Base-by-base conservation (phyloP, 2,888 invertebrate genomes). In the Drosophila rellima region DNA sequence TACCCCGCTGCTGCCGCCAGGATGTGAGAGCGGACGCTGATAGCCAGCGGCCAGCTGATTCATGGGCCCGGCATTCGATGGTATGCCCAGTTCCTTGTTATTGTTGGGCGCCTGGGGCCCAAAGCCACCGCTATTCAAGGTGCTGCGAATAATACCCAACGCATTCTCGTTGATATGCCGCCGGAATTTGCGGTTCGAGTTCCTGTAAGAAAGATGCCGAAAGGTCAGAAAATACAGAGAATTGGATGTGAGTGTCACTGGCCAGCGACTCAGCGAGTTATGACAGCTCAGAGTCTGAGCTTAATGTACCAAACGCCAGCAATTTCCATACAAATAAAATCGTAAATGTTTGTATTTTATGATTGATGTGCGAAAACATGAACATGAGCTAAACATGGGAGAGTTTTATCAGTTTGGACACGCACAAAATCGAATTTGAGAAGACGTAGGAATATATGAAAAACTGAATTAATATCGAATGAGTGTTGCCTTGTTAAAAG, bases 101-200 rank as follows among this genome's bases (percentile, higher is more conserved):
- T 90, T 61, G 56, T 91, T 91, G 5, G 91, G 90, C 39, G 91
- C 86, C 62, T 91, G 86, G 3, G 91, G 91, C 13, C 91, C 91
- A 56, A 91, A 91, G 11, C 90, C 91, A 20, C 91, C 91, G 55
- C 70, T 91, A 44, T 91, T 90, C 67, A 91, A 69, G n/a, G 90
- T 91, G 61, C 82, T 90, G 55, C 91, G 91, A 65, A 91, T 78
- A 54, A 91, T 91, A 61, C 91, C 91, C 52, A 91, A 67, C 31
- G 91, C 90, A 55, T 91, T 91, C 70, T 91, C 91, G 63, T 88
- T 91, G 60, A 91, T 90, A 65, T 91, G 91, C 33, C 92, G 90
- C 4, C 92, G 92, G 74, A 88, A 91, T 80, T 92, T 92, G 70
- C 91, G 92, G 77, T 89, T 92, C 64, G 89, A 88, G 74, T 91